Evolutionary conservation across 2,113 vertebrate species (phyloP).

Genomic region (Puma concolor): DNA sequence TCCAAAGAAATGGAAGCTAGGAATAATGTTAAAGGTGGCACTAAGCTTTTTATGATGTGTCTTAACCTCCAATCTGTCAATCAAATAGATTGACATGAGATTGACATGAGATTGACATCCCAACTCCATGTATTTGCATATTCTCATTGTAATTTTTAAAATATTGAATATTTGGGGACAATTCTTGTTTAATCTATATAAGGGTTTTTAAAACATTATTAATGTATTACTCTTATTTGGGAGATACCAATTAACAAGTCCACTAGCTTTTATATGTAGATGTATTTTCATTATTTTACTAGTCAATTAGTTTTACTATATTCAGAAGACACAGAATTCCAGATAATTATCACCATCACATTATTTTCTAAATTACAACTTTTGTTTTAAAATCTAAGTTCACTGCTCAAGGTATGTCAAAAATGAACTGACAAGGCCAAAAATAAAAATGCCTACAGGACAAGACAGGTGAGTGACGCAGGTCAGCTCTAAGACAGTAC

Average conservation of each 20-base stretch:
- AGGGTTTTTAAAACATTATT: background rate
- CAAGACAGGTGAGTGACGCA: background rate
- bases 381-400: conserved; percentile 30
- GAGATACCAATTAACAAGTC: conserved; percentile 13
- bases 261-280: background rate
- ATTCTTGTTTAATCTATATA: background rate
- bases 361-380: conserved; percentile 28
- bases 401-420: background rate
- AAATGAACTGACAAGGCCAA: conserved; percentile 40
- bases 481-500: background rate
- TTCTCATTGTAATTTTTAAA: background rate
- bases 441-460: background rate
- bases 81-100: conserved; percentile 49
- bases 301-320: background rate
- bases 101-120: conserved; percentile 6
- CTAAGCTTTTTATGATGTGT: background rate
- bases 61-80: conserved; percentile 25
- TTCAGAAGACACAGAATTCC: conserved; percentile 25
- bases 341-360: background rate
- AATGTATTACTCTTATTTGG: background rate
- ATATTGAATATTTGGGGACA: conserved; percentile 25
- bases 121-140: conserved; percentile 25
- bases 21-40: conserved; percentile 13
- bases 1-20: background rate
- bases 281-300: conserved; percentile 14